Evolutionary conservation across 2,888 invertebrate genomes (phyloP), one percentile per base, ranked within the genome.

Genomic region (Chesias legatella): DNA sequence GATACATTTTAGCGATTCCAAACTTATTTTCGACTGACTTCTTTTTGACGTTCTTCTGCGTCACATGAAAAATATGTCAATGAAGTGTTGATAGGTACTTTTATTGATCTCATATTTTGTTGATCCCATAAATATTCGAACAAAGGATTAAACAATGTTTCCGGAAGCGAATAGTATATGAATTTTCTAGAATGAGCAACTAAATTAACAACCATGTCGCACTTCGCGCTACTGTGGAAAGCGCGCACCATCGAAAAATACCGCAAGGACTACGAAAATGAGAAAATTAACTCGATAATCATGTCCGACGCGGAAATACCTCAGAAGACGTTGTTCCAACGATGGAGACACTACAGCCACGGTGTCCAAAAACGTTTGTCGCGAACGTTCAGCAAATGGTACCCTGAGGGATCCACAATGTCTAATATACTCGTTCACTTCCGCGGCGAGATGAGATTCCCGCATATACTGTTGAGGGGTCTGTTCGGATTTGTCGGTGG

Each of bases 401-500:
- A 68, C 61, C 90, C 63, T 6, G 90, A 59, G 58, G 82, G 67
- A 62, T 88, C 64, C 5, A 63, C 62, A 0, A 46, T 78, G 5
- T 73, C 75, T 0, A 81, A 78, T 38, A 66, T 79, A 25, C 59
- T 74, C 22, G 47, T 70, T 5, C 76, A 72, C 41, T 37, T 85
- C 6, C 67, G 47, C 72, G 90, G 61, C 76, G 92, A 60, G 82
- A 92, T 57, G 53, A 75, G 76, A 0, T 73, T 83, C 34, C 75
- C 81, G 0, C 92, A 93, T 70, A 92, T 90, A 48, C 68, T 92
- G 1, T 37, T 91, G 9, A 93, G 92, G 62, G 92, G 92, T 60
- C 48, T 91, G 0, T 56, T 91, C 7, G 94, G 94, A 1, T 93
- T 94, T 53, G 48, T 92, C 0, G 89, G 91, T 10, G 94, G 94